A percentile compares a stretch with the other conserved stretches of the same genome.
These are phyloP conservation scores for Papilio polytes DNA, from an alignment of 1,140 invertebrate species.

Conservation along the genomic window DNA sequence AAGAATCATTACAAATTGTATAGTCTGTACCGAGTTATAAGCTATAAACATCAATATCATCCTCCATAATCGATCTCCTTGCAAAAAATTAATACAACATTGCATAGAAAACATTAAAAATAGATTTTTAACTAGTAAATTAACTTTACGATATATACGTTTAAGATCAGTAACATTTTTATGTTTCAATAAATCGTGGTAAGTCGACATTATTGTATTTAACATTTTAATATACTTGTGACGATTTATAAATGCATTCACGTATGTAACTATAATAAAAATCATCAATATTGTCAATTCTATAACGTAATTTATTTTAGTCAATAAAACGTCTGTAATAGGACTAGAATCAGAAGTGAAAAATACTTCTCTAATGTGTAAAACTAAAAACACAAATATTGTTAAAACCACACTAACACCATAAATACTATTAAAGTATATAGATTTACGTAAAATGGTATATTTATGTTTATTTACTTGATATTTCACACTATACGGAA, in stretches of 20 bases:
- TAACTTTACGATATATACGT: conserved; percentile 49
- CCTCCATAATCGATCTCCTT: conserved; percentile 58
- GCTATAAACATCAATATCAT: conserved; percentile 59
- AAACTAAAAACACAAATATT: conserved; percentile 49
- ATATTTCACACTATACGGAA: conserved; percentile 63
- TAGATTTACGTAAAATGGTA: conserved; percentile 53
- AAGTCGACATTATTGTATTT: conserved; percentile 52
- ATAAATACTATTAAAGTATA: conserved; percentile 65
- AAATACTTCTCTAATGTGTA: conserved; percentile 58
- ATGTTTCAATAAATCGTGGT: conserved; percentile 45
- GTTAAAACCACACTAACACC: conserved; percentile 51
- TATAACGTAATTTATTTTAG: conserved; percentile 66
- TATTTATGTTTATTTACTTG: conserved; percentile 50
- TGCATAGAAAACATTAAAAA: conserved; percentile 47
- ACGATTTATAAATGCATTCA: conserved; percentile 57
- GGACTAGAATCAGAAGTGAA: conserved; percentile 47
- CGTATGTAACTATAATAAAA: conserved; percentile 55
- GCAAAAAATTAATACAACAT: conserved; percentile 56
- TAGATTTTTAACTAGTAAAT: conserved; percentile 43
- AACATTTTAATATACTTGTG: conserved; percentile 60
- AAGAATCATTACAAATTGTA: conserved; percentile 57
- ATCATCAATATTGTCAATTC: conserved; percentile 55
- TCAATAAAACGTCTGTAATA: conserved; percentile 57
- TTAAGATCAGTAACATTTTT: conserved; percentile 49
- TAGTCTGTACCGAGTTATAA: conserved; percentile 63